Base-by-base conservation (phyloP, 2,113 vertebrate species). In the Pandion haliaetus region DNA sequence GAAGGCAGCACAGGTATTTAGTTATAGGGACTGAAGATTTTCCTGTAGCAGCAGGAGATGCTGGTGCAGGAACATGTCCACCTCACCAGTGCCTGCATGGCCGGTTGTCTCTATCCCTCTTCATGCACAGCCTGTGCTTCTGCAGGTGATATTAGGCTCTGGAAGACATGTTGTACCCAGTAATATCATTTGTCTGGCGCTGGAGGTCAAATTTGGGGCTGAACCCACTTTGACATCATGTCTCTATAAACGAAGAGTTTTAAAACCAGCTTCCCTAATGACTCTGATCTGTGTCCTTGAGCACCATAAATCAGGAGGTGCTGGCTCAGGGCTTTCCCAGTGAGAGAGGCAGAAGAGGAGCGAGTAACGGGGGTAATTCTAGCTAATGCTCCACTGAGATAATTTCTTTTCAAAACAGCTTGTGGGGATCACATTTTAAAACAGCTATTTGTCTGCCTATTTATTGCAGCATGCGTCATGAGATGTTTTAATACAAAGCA, bases 401-500 rank as follows among this genome's bases (percentile, higher is more conserved):
- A 86, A 88, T 72, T 92, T 70, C 38, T 71, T 74, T 86, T 69
- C 36, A 36, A 66, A 97, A 74, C 57, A 40, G 94, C 94, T 83
- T 17, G 54, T 3, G 10, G 34, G 5, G 50, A 89, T 95, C 94
- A 86, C 52, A 7, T 94, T 95, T 88, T 21, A 58, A 79, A 77
- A 20, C 4, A 28, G 71, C 92, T 93, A 4, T 93, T 83, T 83
- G 63, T 50, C 90, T 90, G 79, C 17, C 28, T 85, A 8, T 97
- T 97, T 95, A 96, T 71, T 95, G 97, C 88, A 84, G 94, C n/a
- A 4, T 36, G 65, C 19, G 36, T 62, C 93, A 52, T 10, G 93
- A 97, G 93, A 57, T 76, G 94, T 65, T 96, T 96, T 88, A 93
- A 91, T 93, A 72, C 72, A 79, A 86, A 86, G 94, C 94, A 65